Percentiles rank a stretch among this genome's conserved stretches.
Conservation (phyloP, 2,888 invertebrate species). For the Strigamia transsilvanica region DNA sequence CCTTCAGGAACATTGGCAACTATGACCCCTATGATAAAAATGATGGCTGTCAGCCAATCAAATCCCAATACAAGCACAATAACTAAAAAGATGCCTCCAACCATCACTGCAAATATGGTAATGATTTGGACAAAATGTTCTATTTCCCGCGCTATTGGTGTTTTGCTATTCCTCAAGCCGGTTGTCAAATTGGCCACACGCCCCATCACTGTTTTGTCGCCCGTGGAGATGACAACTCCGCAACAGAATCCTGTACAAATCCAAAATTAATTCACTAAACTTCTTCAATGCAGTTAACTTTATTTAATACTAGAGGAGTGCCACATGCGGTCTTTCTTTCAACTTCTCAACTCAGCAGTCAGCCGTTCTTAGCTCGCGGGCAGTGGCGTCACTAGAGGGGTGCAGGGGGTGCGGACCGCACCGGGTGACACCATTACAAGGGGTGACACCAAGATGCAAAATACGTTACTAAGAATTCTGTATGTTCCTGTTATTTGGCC, state of each 20-base stretch:
- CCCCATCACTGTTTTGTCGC: constrained; percentile 62
- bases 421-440: too few relatives aligned
- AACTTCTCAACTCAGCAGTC: too few relatives aligned
- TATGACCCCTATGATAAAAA: constrained; percentile 59
- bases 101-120: constrained; percentile 57
- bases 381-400: too few relatives aligned
- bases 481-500: too few relatives aligned
- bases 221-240: constrained; percentile 61
- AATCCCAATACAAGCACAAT: constrained; percentile 58
- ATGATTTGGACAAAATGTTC: constrained; percentile 68
- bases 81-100: constrained; percentile 57
- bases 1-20: constrained; percentile 61
- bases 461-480: too few relatives aligned
- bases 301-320: too few relatives aligned
- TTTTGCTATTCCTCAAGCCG: constrained; percentile 63
- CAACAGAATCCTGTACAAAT: constrained; percentile 56
- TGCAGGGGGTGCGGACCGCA: too few relatives aligned
- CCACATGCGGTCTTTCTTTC: too few relatives aligned
- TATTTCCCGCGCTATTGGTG: constrained; percentile 68
- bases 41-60: constrained; percentile 57
- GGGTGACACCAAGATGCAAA: too few relatives aligned
- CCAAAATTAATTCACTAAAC: background rate
- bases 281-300: too few relatives aligned
- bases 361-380: too few relatives aligned
- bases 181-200: constrained; percentile 60